Evolutionary conservation across 2,797 vertebrate genomes (phyloP).

Genomic region (Poeciliopsis paucimaculata): DNA sequence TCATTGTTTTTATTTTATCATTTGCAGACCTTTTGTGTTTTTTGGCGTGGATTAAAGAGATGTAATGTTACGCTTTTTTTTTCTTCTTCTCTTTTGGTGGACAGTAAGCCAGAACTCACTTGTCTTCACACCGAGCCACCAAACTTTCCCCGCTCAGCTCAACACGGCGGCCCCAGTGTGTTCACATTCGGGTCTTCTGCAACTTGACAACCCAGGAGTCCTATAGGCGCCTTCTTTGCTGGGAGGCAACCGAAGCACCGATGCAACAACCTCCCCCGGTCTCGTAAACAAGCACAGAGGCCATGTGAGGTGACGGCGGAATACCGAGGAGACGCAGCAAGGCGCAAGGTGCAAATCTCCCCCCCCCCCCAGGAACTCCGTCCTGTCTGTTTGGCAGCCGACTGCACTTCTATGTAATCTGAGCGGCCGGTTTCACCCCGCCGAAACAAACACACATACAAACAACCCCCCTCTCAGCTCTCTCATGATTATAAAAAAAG

Average conservation of each 20-base stretch:
- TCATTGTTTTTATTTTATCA: background rate
- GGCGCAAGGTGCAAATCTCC: conserved; percentile 72
- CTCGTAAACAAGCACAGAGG: conserved; percentile 27
- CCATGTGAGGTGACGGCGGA: conserved; percentile 57
- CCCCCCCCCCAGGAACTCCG: conserved; percentile 22
- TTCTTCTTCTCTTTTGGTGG: background rate
- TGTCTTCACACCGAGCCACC: background rate
- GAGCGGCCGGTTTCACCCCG: conserved; percentile 34
- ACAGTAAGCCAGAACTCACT: background rate
- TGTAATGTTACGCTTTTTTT: background rate
- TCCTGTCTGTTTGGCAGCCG: conserved; percentile 35
- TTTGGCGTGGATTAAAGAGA: background rate
- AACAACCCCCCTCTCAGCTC: too few relatives aligned
- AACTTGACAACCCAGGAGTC: background rate
- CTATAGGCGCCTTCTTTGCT: background rate
- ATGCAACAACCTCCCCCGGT: background rate
- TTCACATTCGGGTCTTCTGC: conserved; percentile 34
- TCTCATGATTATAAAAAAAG: background rate
- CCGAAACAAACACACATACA: conserved; percentile 10
- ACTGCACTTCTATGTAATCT: conserved; percentile 49
- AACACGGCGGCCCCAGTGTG: conserved; percentile 27
- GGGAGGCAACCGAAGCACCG: background rate
- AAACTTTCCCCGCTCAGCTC: background rate
- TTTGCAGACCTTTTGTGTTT: background rate
- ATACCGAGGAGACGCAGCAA: conserved; percentile 1